A percentile compares a stretch with the other conserved stretches of the same genome.
These are phyloP conservation scores for Oxyruncus cristatus DNA, from an alignment of 2,113 vertebrate species.

Conservation along the genomic window DNA sequence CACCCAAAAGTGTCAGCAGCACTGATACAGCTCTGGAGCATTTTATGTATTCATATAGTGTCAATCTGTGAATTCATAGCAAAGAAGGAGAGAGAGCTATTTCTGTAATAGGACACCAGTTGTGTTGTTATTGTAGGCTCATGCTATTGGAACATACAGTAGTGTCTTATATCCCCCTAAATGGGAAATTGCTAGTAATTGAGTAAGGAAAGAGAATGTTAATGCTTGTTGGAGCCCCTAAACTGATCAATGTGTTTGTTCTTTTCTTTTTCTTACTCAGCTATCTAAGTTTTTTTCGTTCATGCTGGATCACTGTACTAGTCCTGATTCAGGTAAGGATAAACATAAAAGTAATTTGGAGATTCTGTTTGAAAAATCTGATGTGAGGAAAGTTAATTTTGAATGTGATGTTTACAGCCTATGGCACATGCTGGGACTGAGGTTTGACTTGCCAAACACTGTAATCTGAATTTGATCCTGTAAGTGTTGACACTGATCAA, in stretches of 20 bases:
- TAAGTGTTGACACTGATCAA: background rate
- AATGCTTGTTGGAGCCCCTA: background rate
- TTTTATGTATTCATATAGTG: background rate
- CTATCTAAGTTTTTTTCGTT: constrained; percentile 93
- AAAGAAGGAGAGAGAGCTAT: background rate
- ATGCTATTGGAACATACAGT: background rate
- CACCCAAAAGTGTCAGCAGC: background rate
- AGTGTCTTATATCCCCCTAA: background rate
- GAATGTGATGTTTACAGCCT: background rate
- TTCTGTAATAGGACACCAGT: background rate
- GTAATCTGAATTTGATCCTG: background rate
- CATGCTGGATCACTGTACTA: constrained; percentile 88
- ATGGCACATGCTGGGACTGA: background rate
- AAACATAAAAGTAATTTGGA: background rate
- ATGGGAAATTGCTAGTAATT: background rate
- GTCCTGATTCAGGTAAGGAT: constrained; percentile 79
- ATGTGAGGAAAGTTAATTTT: background rate
- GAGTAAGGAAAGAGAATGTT: background rate
- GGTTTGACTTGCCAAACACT: background rate
- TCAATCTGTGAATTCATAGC: background rate
- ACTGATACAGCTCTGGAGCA: background rate
- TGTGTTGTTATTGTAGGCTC: background rate
- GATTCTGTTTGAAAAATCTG: background rate
- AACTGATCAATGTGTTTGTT: constrained; percentile 23
- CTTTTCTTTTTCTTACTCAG: constrained; percentile 73